Evolutionary conservation across 2,113 vertebrate species (phyloP), one percentile per base, ranked within the genome.

Genomic region (Gopherus flavomarginatus): DNA sequence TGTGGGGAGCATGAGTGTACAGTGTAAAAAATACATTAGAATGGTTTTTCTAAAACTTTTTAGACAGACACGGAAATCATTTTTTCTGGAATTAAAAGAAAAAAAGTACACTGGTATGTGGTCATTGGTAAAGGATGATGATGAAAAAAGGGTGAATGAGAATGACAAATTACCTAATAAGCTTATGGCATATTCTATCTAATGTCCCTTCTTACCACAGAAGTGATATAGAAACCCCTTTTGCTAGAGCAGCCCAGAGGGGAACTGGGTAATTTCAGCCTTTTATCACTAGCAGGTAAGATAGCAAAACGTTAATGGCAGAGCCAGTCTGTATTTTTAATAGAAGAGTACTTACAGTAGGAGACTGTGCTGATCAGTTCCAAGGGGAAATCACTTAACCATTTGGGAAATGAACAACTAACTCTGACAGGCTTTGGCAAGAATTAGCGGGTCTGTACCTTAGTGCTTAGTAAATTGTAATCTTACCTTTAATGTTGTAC

Each of bases 361-460:
- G 86, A 87, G 84, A 87, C 86, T 54, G 88, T 95, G 96, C 96
- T 2, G 93, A 97, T 95, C 90, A 59, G 56, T 90, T 89, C 87
- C 84, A 57, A 86, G 31, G 53, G 38, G 42, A 87, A 54, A 81
- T 96, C 44, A 35, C 88, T 93, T 93, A 59, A 42, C 87, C 91
- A 77, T 77, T 94, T 88, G 91, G 82, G 89, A 95, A 96, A 94
- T 47, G 65, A 94, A 95, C 38, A 86, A 83, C 96, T 95, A 47
- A 90, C 97, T 96, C 85, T 96, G 95, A 96, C 93, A 96, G 95
- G 35, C 77, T 97, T 93, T 97, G 93, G 95, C 92, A 94, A 85
- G 92, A 96, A 90, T 22, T 94, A n/a, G 83, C 89, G 95, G 88
- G n/a, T 49, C 88, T 91, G 78, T 78, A 96, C 77, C 86, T 91